Evolutionary conservation across 2,797 vertebrate species (phyloP), one percentile per base, ranked within the genome.

Genomic region (Acestrorhynchus altus): DNA sequence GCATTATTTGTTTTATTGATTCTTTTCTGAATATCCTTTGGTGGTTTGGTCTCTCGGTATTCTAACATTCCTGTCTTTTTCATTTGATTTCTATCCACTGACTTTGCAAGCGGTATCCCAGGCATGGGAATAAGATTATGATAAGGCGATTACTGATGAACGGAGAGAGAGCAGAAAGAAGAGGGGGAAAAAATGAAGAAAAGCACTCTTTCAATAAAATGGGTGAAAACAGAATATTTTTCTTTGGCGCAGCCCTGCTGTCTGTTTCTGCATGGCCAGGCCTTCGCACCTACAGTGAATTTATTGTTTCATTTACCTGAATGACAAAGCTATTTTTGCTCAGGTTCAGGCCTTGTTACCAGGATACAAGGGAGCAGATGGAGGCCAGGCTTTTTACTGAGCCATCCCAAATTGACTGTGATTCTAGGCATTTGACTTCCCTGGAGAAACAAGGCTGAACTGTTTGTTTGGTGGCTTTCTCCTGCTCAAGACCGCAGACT

Each of bases 351-450:
- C 67, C 77, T 83, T 60, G 80, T 82, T 83, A 83, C 63, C 42
- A 40, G 63, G 72, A 80, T 78, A 80, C 82, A 82, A 82, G 78
- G 54, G 78, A 84, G 74, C 83, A 86, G 83, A 84, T 83, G 82
- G 82, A 79, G 64, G 74, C 60, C 61, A n/a, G 76, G 76, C 71
- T 77, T 82, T 86, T 86, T 83, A 86, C 78, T 76, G 81, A 76
- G 57, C 76, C 44, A 76, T 74, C 72, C 52, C 51, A 78, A 84
- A 86, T 84, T 77, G 66, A 80, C 78, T 83, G 54, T 83, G 77
- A 81, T 86, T 84, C 67, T 35, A 69, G 69, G 82, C 70, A 47
- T 81, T 86, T 83, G 79, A 56, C 67, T 80, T 84, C 61, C 68
- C 68, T 24, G 51, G 66, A 59, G 49, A 80, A 84, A 81, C 74